Percentiles rank a stretch among this genome's conserved stretches.
phyloP scores from a whole-genome alignment of 2,888 invertebrate species.

The Resseliella maxima region DNA sequence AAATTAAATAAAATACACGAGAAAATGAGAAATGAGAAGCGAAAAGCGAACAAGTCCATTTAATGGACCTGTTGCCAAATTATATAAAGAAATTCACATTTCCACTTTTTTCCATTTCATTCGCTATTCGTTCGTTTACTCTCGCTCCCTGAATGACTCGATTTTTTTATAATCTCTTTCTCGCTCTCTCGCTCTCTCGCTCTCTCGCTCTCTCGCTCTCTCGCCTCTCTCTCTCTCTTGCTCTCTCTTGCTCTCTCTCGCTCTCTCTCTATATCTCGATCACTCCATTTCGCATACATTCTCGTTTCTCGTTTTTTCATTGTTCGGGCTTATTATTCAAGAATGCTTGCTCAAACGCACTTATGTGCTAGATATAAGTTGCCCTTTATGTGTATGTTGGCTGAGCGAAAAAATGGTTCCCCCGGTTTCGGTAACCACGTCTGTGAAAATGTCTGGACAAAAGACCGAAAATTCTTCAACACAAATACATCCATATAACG shows the following conservation, averaged over 20 bases:
- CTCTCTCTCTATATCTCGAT: neutral
- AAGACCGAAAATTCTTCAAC: slow-evolving; percentile 12
- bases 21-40: slow-evolving; percentile 28
- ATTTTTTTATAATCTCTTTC: too few relatives aligned
- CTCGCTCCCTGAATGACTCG: neutral
- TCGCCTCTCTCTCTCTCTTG: neutral
- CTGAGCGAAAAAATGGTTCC: slow-evolving; percentile 42
- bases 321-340: slow-evolving; percentile 22
- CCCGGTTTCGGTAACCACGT: slow-evolving; percentile 37
- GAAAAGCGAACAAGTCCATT: slow-evolving; percentile 27
- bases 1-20: slow-evolving; percentile 46
- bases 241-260: neutral
- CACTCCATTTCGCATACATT: too few relatives aligned
- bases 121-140: neutral
- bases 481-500: neutral
- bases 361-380: slow-evolving; percentile 47
- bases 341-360: slow-evolving; percentile 48
- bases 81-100: slow-evolving; percentile 41
- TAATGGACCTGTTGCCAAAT: slow-evolving; percentile 59
- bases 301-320: too few relatives aligned
- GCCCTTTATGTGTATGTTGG: slow-evolving; percentile 30
- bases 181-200: neutral
- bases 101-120: slow-evolving; percentile 54
- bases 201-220: neutral
- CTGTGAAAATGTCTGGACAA: slow-evolving; percentile 54